Evolutionary conservation across 2,113 vertebrate genomes (phyloP).

Genomic region (Geococcyx californianus): DNA sequence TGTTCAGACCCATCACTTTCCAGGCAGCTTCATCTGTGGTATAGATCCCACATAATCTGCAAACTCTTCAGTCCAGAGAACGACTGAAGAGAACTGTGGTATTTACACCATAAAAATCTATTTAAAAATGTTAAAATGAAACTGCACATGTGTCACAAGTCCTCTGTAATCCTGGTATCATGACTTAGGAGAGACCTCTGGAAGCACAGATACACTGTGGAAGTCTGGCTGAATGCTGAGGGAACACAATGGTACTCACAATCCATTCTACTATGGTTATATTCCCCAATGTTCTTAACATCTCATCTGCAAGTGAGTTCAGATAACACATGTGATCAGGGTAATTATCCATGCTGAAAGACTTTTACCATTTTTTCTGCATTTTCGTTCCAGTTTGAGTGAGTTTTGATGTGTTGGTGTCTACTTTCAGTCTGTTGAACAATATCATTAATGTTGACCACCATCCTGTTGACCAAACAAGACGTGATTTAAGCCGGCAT

Average conservation of each 20-base stretch:
- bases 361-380: not conserved
- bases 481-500: not conserved
- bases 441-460: not conserved
- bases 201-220: not conserved
- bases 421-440: not conserved
- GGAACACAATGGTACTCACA: not conserved
- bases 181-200: not conserved
- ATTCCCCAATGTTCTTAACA: not conserved
- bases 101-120: not conserved
- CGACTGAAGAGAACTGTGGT: not conserved
- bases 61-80: not conserved
- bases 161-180: not conserved
- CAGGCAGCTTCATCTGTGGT: not conserved
- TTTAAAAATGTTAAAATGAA: not conserved
- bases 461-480: not conserved
- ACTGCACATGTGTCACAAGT: not conserved
- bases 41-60: not conserved
- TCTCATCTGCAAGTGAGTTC: not conserved
- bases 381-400: not conserved
- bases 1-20: not conserved
- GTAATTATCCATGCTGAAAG: not conserved
- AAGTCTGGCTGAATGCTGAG: rapidly evolving
- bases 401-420: not conserved
- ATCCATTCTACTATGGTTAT: not conserved
- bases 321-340: rapidly evolving